Base-by-base conservation (phyloP, 2,797 vertebrate genomes). In the Diplodus puntazzo region DNA sequence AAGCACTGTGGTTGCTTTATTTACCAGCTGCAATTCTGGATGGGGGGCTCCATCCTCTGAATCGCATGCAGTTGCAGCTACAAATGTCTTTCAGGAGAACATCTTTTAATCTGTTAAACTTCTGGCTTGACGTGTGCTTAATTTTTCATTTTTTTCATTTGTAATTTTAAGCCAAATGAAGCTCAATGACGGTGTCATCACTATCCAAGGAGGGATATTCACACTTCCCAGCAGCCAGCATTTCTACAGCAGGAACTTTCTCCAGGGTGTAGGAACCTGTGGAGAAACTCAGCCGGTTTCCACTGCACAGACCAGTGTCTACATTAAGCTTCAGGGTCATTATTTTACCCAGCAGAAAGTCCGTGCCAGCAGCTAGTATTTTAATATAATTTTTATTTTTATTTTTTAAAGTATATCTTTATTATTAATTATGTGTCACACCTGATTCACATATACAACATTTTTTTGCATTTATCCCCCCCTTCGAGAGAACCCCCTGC, bases 1-100 rank as follows among this genome's bases (percentile, higher is more conserved):
- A 79, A 58, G 75, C 72, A 71, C 59, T 10, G 23, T 65, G 75
- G 48, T 86, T 75, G 21, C 46, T 79, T 80, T 53, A 85, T 91
- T 76, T 82, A 64, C 73, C 77, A 54, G 71, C 65, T 83, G 81
- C 80, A 79, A 82, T 78, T 71, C 77, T 16, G 25, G 23, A 59
- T 73, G 27, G 68, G 58, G 20, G 20, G 10, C 11, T n/a, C 27
- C 10, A 18, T 62, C 11, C 18, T 43, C 49, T 67, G 49, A 23
- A 27, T 49, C 45, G 11, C 34, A 65, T 39, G 34, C n/a, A 45
- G 27, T n/a, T 11, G 16, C n/a, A 1, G 25, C 58, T 25, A 16
- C 54, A 59, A 69, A n/a, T 25, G 34, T 75, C 46, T 42, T 63
- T 60, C 30, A 53, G 46, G 52, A 58, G 10, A 72, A 58, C 23